Evolutionary conservation across 2,797 vertebrate species (phyloP).

Genomic region (Hoplostethus atlanticus): DNA sequence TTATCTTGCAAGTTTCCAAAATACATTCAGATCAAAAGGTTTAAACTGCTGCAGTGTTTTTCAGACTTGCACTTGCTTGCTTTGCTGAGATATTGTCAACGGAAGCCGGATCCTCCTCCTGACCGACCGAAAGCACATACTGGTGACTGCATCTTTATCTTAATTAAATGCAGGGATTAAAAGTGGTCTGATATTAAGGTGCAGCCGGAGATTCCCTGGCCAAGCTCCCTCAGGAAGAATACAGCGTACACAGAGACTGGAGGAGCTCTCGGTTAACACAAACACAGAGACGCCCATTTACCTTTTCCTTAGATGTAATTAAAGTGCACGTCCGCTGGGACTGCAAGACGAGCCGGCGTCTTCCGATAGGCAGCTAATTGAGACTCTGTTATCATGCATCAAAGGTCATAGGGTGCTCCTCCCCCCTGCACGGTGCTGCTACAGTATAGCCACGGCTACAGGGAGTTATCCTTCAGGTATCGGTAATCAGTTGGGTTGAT

Average conservation of each 20-base stretch:
- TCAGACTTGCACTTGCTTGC: neutral
- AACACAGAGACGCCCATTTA: slow-evolving; percentile 42
- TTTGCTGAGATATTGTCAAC: neutral
- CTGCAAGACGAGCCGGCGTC: slow-evolving; percentile 32
- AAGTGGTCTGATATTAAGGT: slow-evolving; percentile 34
- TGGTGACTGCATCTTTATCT: slow-evolving; percentile 1
- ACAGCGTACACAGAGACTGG: slow-evolving; percentile 15
- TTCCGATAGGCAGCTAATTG: slow-evolving; percentile 70
- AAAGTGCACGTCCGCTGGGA: slow-evolving; percentile 58
- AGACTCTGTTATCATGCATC: slow-evolving; percentile 45
- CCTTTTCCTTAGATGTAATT: slow-evolving; percentile 69
- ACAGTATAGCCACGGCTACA: slow-evolving; percentile 20
- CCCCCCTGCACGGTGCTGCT: slow-evolving; percentile 4
- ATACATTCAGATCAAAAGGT: neutral
- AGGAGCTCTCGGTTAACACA: slow-evolving; percentile 5
- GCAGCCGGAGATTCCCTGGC: slow-evolving; percentile 7
- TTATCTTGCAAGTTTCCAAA: neutral
- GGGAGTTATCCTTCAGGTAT: slow-evolving; percentile 41
- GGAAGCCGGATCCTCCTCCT: neutral
- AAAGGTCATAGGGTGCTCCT: slow-evolving; percentile 64
- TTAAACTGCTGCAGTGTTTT: neutral
- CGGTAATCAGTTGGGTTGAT: slow-evolving; percentile 41
- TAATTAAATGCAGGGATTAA: slow-evolving; percentile 39
- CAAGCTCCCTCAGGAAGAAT: slow-evolving; percentile 28
- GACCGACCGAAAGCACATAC: neutral